Evolutionary conservation across 1,140 invertebrate species (phyloP), one percentile per base, ranked within the genome.

Genomic region (Atta texana): DNA sequence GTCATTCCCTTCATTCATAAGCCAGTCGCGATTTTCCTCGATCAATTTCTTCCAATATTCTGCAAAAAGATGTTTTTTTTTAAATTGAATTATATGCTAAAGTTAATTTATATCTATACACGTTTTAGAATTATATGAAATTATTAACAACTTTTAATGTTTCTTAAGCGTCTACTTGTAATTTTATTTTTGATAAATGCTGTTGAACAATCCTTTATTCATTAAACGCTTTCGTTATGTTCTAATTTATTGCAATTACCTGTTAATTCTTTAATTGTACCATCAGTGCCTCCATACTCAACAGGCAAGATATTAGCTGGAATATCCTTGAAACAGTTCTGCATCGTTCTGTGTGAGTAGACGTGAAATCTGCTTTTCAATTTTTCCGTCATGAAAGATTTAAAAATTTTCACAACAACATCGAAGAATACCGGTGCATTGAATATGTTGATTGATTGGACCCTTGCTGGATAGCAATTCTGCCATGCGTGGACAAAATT

Each of bases 331-430:
- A 96, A 93, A 74, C 96, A 92, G 39, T 44, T 44, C 51, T 90
- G 93, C 3, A 3, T 5, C 34, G 91, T 39, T 8, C 7, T 95
- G 18, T 93, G 91, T 28, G 94, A 93, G 91, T 96, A 96, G 0
- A 97, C 94, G 78, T 95, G 92, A 4, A 97, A 94, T 74, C 97
- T 95, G 1, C 94, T 93, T 68, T 95, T 96, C 87, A 97, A 92
- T 90, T 98, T 98, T 61, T 96, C 95, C 34, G 95, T 96, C 96
- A 98, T 97, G 89, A 98, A 98, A 82, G 92, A 95, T 93, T 96
- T 96, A 77, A 97, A 96, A 12, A 98, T 95, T 71, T 96, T 96
- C 31, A 98, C 94, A 98, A 93, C 1, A 96, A 95, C 89, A 97
- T 69, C 3, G 1, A 49, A 69, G 3, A 69, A 1, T 51, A 1